phyloP scores from a whole-genome alignment of 2,113 vertebrate genomes.

The Chamaetylas fuelleborni region DNA sequence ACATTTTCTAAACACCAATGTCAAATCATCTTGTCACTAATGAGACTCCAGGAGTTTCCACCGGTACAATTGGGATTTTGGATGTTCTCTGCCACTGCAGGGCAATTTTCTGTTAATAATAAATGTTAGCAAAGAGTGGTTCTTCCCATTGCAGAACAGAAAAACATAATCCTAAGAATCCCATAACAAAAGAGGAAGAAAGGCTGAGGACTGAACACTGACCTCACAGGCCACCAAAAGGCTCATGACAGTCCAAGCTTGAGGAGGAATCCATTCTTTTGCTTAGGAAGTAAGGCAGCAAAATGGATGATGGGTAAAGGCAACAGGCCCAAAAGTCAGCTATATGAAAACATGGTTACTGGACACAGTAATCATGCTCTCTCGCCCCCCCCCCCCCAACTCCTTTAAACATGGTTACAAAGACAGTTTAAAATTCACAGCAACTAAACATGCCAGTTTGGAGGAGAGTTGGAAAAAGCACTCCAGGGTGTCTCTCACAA shows the following conservation, averaged over 20 bases:
- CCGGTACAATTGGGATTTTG: neutral
- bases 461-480: neutral
- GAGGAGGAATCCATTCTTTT: neutral
- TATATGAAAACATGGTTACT: neutral
- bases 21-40: neutral
- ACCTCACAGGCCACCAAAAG: neutral
- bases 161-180: neutral
- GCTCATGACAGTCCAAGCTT: neutral
- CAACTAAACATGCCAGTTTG: neutral
- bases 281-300: neutral
- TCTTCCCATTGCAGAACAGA: neutral
- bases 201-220: neutral
- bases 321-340: neutral
- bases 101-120: neutral
- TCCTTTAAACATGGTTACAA: neutral
- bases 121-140: neutral
- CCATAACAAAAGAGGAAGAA: neutral
- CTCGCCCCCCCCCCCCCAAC: neutral
- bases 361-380: neutral
- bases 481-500: neutral
- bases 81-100: neutral
- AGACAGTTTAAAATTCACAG: neutral
- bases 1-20: neutral
- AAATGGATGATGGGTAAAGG: neutral
- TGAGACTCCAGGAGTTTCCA: neutral